These are phyloP conservation scores for Drosophila antonietae DNA, from an alignment of 2,888 invertebrate genomes.

Conservation along the genomic window DNA sequence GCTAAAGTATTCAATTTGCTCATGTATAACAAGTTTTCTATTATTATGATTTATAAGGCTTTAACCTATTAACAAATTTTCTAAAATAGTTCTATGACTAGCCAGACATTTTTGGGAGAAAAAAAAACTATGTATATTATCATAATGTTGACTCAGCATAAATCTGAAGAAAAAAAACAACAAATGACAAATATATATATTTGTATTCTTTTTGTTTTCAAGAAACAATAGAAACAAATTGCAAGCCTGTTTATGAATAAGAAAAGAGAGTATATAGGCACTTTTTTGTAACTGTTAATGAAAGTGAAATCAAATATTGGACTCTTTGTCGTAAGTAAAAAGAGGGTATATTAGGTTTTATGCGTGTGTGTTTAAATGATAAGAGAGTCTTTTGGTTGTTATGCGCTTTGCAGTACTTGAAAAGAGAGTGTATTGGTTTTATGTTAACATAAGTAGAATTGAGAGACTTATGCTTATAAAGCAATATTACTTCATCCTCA, in stretches of 20 bases:
- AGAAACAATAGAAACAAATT: not conserved
- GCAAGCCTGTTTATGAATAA: too few relatives aligned
- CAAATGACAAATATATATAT: not conserved
- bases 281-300: not conserved
- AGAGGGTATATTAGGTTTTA: not conserved
- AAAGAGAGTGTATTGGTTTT: too few relatives aligned
- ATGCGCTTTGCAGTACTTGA: too few relatives aligned
- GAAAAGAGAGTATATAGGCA: not conserved
- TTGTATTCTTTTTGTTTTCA: not conserved
- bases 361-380: too few relatives aligned
- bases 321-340: not conserved
- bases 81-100: slow-evolving; percentile 36
- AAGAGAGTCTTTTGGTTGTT: not conserved
- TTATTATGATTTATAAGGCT: not conserved
- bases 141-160: slow-evolving; percentile 2
- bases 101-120: not conserved
- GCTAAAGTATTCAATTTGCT: not conserved
- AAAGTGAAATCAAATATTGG: not conserved
- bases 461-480: too few relatives aligned
- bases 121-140: not conserved
- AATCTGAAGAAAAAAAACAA: not conserved
- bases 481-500: too few relatives aligned
- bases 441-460: too few relatives aligned
- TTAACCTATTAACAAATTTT: slow-evolving; percentile 7
- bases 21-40: not conserved